A percentile compares a stretch with the other conserved stretches of the same genome.
phyloP scores from a whole-genome alignment of 2,797 vertebrate genomes.

The Parauchenoglanis ngamensis region DNA sequence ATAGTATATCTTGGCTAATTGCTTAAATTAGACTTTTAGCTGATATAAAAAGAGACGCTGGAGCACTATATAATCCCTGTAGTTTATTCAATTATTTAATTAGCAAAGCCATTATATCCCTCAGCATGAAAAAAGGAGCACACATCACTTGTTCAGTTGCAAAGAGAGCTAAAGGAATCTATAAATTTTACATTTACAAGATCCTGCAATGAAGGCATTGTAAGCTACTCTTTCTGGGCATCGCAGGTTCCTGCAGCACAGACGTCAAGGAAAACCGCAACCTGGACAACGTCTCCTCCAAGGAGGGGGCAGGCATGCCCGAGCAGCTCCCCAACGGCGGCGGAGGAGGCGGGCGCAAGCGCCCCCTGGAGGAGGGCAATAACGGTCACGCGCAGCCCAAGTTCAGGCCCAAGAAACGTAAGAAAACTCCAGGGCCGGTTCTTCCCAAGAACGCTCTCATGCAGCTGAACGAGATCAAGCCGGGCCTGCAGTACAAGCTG shows the following conservation, averaged over 20 bases:
- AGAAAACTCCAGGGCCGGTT: conserved; percentile 90
- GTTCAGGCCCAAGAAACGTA: conserved; percentile 92
- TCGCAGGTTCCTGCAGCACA: conserved; percentile 97
- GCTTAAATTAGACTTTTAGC: conserved; percentile 14
- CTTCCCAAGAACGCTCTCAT: conserved; percentile 97
- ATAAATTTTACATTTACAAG: conserved; percentile 99
- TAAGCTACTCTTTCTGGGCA: conserved; percentile 99
- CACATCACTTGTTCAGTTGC: conserved; percentile 96
- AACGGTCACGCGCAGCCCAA: conserved; percentile 87
- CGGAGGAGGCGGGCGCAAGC: conserved; percentile 85
- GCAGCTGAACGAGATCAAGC: conserved; percentile 97
- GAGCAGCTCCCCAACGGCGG: conserved; percentile 88
- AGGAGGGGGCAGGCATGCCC: conserved; percentile 83
- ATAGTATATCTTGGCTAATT: background rate
- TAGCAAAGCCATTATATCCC: conserved; percentile 28
- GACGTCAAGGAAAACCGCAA: conserved; percentile 97
- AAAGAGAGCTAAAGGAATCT: conserved; percentile 99
- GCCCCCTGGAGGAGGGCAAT: conserved; percentile 92
- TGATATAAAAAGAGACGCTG: background rate
- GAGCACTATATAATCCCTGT: background rate
- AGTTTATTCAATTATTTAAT: conserved; percentile 19
- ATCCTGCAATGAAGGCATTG: conserved; percentile 99
- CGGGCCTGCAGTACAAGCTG: conserved; percentile 92
- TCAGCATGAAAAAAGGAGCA: conserved; percentile 73
- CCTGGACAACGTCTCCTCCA: conserved; percentile 90